A percentile compares a stretch with the other conserved stretches of the same genome.
phyloP scores from a whole-genome alignment of 2,797 vertebrate species.

The Pipistrellus pygmaeus region DNA sequence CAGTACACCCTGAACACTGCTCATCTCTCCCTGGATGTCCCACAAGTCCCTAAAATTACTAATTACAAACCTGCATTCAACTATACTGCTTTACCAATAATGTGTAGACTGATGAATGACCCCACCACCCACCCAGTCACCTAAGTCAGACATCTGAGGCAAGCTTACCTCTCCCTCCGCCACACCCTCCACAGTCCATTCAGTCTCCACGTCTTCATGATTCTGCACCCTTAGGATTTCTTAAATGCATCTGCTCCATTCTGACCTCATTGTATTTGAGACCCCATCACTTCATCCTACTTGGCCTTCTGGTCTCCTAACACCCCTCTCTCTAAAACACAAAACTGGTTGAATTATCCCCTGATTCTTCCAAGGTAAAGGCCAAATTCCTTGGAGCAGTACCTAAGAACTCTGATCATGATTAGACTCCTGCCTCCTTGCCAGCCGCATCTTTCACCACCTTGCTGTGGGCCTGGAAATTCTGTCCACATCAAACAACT shows the following conservation, averaged over 20 bases:
- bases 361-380: not conserved
- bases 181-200: not conserved
- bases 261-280: not conserved
- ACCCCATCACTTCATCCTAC: not conserved
- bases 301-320: not conserved
- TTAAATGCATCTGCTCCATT: not conserved
- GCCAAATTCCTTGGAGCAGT: not conserved
- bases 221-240: not conserved
- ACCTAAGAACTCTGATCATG: not conserved
- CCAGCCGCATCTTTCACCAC: not conserved
- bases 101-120: not conserved
- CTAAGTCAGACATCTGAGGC: not conserved
- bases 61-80: not conserved
- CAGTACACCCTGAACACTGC: not conserved
- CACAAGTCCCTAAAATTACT: not conserved
- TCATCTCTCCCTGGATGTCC: not conserved
- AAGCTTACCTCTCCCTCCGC: no score
- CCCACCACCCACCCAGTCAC: not conserved
- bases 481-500: not conserved
- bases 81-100: not conserved
- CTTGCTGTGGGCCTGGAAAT: not conserved
- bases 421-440: not conserved
- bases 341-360: not conserved
- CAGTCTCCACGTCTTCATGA: accelerated
- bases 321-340: not conserved